These are phyloP conservation scores for Neopipo cinnamomea DNA, from an alignment of 2,113 vertebrate species.

Conservation along the genomic window DNA sequence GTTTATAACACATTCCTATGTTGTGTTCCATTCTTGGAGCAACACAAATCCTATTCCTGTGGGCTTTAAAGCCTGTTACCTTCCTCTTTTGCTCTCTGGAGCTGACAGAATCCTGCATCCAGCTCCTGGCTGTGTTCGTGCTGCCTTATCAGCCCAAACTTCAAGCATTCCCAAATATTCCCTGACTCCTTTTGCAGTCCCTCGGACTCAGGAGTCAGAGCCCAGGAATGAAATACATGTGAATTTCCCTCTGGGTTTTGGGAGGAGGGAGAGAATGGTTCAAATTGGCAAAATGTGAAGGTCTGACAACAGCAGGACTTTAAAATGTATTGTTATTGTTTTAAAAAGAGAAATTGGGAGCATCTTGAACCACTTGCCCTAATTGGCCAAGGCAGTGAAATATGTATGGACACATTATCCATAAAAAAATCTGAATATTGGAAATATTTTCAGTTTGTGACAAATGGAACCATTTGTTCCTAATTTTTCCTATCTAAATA, in stretches of 20 bases:
- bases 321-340: background rate
- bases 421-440: background rate
- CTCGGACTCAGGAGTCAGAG: background rate
- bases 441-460: background rate
- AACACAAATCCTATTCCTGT: background rate
- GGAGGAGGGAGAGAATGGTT: constrained; percentile 15
- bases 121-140: fast-evolving
- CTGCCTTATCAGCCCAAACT: background rate
- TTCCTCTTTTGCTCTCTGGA: background rate
- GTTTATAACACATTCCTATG: fast-evolving
- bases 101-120: background rate
- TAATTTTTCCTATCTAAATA: background rate
- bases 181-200: background rate
- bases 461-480: constrained; percentile 9
- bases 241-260: background rate
- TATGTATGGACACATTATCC: background rate
- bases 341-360: background rate
- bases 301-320: background rate
- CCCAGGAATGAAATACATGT: background rate
- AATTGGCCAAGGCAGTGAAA: background rate
- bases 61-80: background rate
- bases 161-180: background rate
- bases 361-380: constrained; percentile 46
- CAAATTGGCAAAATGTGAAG: background rate
- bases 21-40: background rate